Evolutionary conservation across 2,888 invertebrate genomes (phyloP).

Genomic region (Exephanes ischioxanthus): DNA sequence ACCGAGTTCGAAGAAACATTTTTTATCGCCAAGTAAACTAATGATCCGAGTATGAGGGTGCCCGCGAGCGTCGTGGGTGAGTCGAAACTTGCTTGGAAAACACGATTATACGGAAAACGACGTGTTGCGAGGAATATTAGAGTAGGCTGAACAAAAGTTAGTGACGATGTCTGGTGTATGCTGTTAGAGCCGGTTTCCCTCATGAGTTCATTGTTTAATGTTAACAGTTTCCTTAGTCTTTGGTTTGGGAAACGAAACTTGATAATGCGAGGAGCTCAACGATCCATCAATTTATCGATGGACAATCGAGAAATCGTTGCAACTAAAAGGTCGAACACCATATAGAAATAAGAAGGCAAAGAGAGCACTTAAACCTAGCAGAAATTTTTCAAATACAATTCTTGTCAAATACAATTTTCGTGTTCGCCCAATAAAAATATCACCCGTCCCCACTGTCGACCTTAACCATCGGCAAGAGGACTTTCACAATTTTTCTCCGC

Average conservation of each 20-base stretch:
- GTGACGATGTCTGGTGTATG: not conserved
- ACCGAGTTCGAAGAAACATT: not conserved
- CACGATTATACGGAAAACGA: slow-evolving; percentile 16
- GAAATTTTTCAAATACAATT: too few species aligned
- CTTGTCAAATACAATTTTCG: too few species aligned
- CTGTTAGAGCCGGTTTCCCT: slow-evolving; percentile 12
- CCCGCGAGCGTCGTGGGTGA: not conserved
- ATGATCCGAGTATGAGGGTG: not conserved
- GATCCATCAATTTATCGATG: not conserved
- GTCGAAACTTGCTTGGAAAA: slow-evolving; percentile 5
- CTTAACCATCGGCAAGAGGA: slow-evolving; percentile 24
- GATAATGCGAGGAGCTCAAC: not conserved
- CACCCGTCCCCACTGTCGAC: not conserved
- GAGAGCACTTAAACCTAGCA: not conserved
- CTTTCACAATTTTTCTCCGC: not conserved
- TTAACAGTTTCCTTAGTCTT: slow-evolving; percentile 41
- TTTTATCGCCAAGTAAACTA: not conserved
- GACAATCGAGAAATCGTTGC: slow-evolving; percentile 3
- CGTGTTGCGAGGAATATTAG: slow-evolving; percentile 15
- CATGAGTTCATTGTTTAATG: slow-evolving; percentile 30
- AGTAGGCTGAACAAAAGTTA: slow-evolving; percentile 25
- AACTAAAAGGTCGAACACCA: not conserved
- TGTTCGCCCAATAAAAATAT: too few species aligned
- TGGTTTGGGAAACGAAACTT: not conserved
- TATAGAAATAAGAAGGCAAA: not conserved